Evolutionary conservation across 2,113 vertebrate genomes (phyloP).

Genomic region (Muscicapa adusta): DNA sequence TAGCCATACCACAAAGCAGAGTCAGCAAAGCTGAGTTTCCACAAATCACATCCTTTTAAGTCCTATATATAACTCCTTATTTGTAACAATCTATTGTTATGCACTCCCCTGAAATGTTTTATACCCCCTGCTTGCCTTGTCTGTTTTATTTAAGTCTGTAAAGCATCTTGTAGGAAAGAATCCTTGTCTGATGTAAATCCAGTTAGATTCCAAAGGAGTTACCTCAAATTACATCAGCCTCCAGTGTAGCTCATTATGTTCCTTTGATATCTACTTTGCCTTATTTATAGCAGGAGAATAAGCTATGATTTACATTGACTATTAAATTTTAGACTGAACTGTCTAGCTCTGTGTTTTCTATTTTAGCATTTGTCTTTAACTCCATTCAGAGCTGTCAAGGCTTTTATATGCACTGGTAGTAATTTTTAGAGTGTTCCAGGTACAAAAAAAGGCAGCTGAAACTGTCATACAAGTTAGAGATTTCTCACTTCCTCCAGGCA

Average conservation of each 20-base stretch:
- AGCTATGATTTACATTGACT: neutral
- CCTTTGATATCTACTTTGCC: neutral
- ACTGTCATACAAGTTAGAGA: neutral
- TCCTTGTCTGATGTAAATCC: neutral
- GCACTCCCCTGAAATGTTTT: neutral
- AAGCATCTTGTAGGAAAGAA: neutral
- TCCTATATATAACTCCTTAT: neutral
- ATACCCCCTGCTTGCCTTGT: neutral
- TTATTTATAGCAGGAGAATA: conserved; percentile 11
- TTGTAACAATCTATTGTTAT: neutral
- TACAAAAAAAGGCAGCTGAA: neutral
- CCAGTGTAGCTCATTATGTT: neutral
- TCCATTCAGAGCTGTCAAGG: neutral
- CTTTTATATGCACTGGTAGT: neutral
- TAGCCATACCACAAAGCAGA: neutral
- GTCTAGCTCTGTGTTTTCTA: neutral
- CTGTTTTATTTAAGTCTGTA: neutral
- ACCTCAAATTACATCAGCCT: neutral
- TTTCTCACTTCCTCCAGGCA: neutral
- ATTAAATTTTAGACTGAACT: neutral
- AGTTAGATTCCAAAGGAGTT: neutral
- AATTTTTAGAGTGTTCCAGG: neutral
- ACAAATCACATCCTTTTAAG: neutral
- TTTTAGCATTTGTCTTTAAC: neutral
- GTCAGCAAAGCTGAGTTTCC: neutral